Percentiles rank a stretch among this genome's conserved stretches.
Evolutionary conservation across 1,140 invertebrate species (phyloP).

Genomic region (Sarcophaga bullata): DNA sequence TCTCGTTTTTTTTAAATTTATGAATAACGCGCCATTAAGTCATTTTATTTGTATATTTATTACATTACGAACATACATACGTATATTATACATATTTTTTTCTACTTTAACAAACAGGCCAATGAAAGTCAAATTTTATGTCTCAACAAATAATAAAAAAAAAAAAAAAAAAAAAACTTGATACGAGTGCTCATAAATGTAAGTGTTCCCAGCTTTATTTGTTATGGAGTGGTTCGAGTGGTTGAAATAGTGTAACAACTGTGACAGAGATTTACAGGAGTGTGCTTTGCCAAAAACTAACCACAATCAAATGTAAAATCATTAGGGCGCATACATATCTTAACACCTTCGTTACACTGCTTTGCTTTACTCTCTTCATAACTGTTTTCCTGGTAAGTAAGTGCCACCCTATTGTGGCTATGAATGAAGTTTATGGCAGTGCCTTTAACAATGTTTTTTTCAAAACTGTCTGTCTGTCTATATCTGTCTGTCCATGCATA

Average conservation of each 20-base stretch:
- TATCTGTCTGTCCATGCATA: not conserved
- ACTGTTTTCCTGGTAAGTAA: not conserved
- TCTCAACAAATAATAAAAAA: conserved; percentile 44
- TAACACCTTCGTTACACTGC: too few relatives aligned
- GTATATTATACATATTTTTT: conserved; percentile 50
- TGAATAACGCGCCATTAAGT: conserved; percentile 64
- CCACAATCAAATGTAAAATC: too few relatives aligned
- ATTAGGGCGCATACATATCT: too few relatives aligned
- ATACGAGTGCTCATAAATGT: too few relatives aligned
- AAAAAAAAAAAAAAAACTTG: too few relatives aligned
- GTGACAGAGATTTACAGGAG: too few relatives aligned
- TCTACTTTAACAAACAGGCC: conserved; percentile 38
- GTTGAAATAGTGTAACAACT: too few relatives aligned
- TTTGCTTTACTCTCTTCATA: too few relatives aligned
- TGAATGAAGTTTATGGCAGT: not conserved
- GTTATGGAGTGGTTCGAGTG: too few relatives aligned
- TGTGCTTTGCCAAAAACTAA: too few relatives aligned
- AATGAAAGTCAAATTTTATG: conserved; percentile 45
- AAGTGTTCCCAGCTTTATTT: too few relatives aligned
- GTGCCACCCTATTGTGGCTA: not conserved
- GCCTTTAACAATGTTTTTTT: not conserved
- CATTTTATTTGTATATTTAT: conserved; percentile 56
- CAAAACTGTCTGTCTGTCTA: too few relatives aligned
- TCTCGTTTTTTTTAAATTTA: conserved; percentile 64
- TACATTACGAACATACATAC: conserved; percentile 8